These are phyloP conservation scores for Neocrepidodera transversa DNA, from an alignment of 2,888 invertebrate species.

Conservation along the genomic window DNA sequence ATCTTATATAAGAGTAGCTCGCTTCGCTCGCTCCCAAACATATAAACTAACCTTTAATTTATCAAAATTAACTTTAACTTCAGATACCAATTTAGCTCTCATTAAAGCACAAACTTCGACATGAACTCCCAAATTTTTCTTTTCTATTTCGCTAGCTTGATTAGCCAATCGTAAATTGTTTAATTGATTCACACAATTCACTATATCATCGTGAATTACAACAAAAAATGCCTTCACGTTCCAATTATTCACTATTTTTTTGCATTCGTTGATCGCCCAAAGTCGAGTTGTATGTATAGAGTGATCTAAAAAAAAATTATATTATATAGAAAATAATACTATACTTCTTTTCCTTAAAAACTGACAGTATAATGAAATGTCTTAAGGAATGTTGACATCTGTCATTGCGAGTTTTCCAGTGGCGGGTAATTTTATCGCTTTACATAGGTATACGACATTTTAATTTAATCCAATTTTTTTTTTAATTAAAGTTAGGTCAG, in stretches of 20 bases:
- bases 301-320: conserved; percentile 69
- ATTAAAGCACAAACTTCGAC: conserved; percentile 82
- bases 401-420: no score
- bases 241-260: conserved; percentile 77
- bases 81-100: conserved; percentile 81
- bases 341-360: no score
- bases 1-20: no score
- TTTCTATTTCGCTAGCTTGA: conserved; percentile 66
- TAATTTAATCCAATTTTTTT: no score
- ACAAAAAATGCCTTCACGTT: conserved; percentile 77
- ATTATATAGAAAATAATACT: no score
- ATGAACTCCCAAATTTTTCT: conserved; percentile 69
- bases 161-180: conserved; percentile 68
- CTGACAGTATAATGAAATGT: neutral
- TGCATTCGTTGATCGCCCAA: conserved; percentile 78
- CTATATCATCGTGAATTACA: conserved; percentile 71
- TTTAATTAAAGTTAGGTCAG: no score
- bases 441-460: no score
- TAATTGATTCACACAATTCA: conserved; percentile 67
- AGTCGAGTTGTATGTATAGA: conserved; percentile 80
- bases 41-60: conserved; percentile 76
- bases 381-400: neutral
- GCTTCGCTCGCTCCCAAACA: no score
- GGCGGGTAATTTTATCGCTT: no score
- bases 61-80: conserved; percentile 77